Base-by-base conservation (phyloP, 2,888 invertebrate genomes). In the Erpobdella octoculata region DNA sequence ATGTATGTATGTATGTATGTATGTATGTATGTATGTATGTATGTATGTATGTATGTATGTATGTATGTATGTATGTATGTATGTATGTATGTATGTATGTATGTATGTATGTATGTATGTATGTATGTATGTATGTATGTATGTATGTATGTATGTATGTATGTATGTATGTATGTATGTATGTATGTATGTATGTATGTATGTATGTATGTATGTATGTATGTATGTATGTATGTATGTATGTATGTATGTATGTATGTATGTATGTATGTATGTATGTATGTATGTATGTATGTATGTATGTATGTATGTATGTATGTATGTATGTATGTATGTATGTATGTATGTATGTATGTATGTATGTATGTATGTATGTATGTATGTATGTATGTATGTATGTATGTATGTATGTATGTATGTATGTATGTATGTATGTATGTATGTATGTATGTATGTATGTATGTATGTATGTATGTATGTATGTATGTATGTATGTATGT, bases 181-280 rank as follows among this genome's bases (percentile, higher is more conserved):
- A 35, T 64, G 64, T 64, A 35, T 64, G 64, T 64, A n/a, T 64
- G 64, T 33, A 35, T 64, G 64, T 64, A 35, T 64, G 64, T 64
- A 35, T 64, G 64, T 33, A 35, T 64, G 64, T 64, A 35, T 64
- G 64, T 64, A 35, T 64, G 64, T 64, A 35, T 64, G 64, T 64
- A 35, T 64, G 64, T 64, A 28, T 64, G 64, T 64, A 35, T 64
- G 64, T 64, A 35, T 64, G 64, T 64, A 35, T 64, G 64, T 64
- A 35, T 64, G 64, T 62, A 25, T 59, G 59, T 59, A 25, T n/a
- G 25, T n/a, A 25, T 12, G 9, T 64, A 35, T 9, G 64, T 28
- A 35, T 12, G 64, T 21, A 8, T 59, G 12, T 59, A 25, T 59
- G 12, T 59, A 21, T 59, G 59, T 59, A 8, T 59, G 59, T 21